These are phyloP conservation scores for Psammodynastes pulverulentus DNA, from an alignment of 2,113 vertebrate species.

Conservation along the genomic window DNA sequence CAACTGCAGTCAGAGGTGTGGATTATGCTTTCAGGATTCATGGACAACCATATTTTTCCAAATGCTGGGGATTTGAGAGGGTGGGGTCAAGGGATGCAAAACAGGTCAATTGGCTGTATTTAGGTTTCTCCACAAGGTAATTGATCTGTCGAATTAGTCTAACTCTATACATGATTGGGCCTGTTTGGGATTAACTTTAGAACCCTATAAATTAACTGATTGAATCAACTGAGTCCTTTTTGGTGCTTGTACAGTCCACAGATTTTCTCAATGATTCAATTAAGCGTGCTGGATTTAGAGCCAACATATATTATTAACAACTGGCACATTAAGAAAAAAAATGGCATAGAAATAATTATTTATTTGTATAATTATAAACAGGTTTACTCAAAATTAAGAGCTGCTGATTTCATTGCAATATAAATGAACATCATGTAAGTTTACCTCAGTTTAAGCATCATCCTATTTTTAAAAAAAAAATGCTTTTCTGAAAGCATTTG, in stretches of 20 bases:
- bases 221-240: not conserved
- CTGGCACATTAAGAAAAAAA: not conserved
- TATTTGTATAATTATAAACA: not conserved
- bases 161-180: not conserved
- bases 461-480: not conserved
- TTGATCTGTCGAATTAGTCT: not conserved
- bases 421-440: not conserved
- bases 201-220: not conserved
- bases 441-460: not conserved
- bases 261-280: not conserved
- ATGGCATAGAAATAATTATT: not conserved
- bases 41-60: not conserved
- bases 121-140: not conserved
- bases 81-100: not conserved
- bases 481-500: not conserved
- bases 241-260: not conserved
- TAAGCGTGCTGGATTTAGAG: not conserved
- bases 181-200: not conserved
- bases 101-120: not conserved
- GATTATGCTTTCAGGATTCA: not conserved
- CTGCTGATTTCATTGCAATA: not conserved
- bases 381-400: not conserved
- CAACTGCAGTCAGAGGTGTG: not conserved
- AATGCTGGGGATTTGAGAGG: not conserved
- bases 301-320: not conserved